A percentile compares a stretch with the other conserved stretches of the same genome.
These are phyloP conservation scores for Adelosebastes latens DNA, from an alignment of 2,797 vertebrate species.

Conservation along the genomic window DNA sequence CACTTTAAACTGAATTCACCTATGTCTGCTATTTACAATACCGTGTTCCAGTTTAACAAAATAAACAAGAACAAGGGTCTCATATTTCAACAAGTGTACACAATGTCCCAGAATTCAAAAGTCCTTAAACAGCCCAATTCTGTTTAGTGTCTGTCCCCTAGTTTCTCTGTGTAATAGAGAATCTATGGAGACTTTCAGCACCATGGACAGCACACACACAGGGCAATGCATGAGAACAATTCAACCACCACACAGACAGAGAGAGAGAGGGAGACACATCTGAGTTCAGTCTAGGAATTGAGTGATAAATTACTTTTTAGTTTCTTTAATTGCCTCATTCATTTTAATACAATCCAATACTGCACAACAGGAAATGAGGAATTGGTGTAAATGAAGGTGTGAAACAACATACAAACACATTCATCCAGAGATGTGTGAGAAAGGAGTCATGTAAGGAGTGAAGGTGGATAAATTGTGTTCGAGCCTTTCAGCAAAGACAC, in stretches of 20 bases:
- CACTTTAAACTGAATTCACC: too few relatives aligned
- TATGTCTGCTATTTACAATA: neutral
- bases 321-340: neutral
- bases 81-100: neutral
- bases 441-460: neutral
- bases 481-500: neutral
- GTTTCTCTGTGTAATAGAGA: neutral
- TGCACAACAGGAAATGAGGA: neutral
- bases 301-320: neutral
- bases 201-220: slow-evolving; percentile 47
- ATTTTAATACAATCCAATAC: neutral
- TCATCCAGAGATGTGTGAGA: neutral
- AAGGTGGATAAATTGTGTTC: slow-evolving; percentile 40
- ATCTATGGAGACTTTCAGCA: slow-evolving; percentile 37
- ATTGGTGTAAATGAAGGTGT: neutral
- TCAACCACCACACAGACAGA: neutral
- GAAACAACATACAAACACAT: neutral
- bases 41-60: neutral
- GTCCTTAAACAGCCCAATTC: neutral
- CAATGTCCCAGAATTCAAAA: neutral
- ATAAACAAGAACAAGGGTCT: neutral
- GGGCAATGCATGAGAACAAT: neutral
- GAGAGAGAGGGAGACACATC: neutral
- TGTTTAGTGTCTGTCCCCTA: neutral
- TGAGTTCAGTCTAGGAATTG: neutral